Evolutionary conservation across 1,140 invertebrate genomes (phyloP).

Genomic region (Caerostris extrusa): DNA sequence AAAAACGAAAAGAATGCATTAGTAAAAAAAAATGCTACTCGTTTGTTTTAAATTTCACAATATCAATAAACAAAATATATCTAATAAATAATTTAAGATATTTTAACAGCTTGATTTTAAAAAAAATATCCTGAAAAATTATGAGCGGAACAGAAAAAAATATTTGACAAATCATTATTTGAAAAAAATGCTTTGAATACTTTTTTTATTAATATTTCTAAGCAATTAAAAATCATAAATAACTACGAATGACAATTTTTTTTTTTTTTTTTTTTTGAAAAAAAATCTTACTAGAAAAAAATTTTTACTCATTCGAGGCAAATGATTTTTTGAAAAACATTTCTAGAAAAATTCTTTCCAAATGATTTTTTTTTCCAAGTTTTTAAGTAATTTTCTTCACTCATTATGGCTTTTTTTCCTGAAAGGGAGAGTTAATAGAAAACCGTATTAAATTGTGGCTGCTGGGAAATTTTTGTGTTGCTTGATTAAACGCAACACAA

Average conservation of each 20-base stretch:
- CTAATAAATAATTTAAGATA: not conserved
- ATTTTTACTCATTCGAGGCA: not conserved
- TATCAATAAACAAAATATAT: not conserved
- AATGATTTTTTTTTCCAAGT: too few species aligned
- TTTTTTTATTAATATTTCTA: not conserved
- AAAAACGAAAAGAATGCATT: too few species aligned
- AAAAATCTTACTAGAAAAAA: too few species aligned
- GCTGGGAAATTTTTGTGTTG: conserved; percentile 32
- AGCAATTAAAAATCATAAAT: not conserved
- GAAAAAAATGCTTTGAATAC: not conserved
- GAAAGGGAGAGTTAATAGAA: not conserved
- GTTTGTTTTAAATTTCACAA: not conserved
- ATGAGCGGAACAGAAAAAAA: not conserved
- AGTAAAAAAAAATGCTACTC: not conserved
- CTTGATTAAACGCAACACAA: conserved; percentile 52
- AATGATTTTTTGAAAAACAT: not conserved
- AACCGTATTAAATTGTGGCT: conserved; percentile 1
- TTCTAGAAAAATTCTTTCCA: not conserved
- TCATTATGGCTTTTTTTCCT: not conserved
- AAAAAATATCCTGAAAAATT: not conserved
- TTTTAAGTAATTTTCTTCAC: conserved; percentile 12
- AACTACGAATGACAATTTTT: not conserved
- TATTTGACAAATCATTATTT: not conserved
- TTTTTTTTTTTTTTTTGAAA: not conserved
- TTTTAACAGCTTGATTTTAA: not conserved